Conservation (phyloP, 2,113 vertebrate genomes). For the Limanda limanda region DNA sequence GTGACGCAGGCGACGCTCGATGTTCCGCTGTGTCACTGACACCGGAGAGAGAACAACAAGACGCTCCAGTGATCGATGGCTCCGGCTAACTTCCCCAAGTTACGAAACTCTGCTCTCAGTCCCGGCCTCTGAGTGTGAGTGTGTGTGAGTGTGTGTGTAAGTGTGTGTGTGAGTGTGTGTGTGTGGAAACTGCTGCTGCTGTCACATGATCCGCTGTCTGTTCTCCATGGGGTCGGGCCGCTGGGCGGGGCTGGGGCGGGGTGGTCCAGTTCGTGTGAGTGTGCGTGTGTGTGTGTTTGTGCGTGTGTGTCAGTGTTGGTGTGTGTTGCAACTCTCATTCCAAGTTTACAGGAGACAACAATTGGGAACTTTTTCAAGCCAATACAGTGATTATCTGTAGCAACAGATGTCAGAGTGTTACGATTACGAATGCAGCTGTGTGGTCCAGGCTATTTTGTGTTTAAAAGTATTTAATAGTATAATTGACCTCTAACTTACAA, state of each 20-base stretch:
- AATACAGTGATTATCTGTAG: neutral
- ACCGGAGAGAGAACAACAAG: constrained; percentile 26
- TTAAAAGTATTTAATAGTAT: neutral
- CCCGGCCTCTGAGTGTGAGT: neutral
- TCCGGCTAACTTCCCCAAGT: constrained; percentile 65
- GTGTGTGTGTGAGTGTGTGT: neutral
- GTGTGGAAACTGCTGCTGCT: constrained; percentile 59
- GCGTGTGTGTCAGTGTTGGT: constrained; percentile 8
- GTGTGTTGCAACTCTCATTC: constrained; percentile 33
- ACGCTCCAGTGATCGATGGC: constrained; percentile 57
- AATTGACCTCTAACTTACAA: too few species aligned
- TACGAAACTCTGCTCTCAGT: constrained; percentile 59
- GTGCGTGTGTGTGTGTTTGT: constrained; percentile 12
- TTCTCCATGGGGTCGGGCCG: constrained; percentile 65
- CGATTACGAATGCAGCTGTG: neutral
- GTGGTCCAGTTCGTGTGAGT: constrained; percentile 38
- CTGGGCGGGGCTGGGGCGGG: constrained; percentile 73
- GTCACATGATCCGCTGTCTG: constrained; percentile 76
- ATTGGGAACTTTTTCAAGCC: neutral
- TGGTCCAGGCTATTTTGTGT: neutral
- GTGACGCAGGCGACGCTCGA: constrained; percentile 60
- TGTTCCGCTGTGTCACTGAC: constrained; percentile 44
- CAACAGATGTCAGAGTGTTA: neutral
- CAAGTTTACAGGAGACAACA: constrained; percentile 17
- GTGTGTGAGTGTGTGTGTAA: neutral